Base-by-base conservation (phyloP, 2,113 vertebrate species). In the Scartelaos histophorus region DNA sequence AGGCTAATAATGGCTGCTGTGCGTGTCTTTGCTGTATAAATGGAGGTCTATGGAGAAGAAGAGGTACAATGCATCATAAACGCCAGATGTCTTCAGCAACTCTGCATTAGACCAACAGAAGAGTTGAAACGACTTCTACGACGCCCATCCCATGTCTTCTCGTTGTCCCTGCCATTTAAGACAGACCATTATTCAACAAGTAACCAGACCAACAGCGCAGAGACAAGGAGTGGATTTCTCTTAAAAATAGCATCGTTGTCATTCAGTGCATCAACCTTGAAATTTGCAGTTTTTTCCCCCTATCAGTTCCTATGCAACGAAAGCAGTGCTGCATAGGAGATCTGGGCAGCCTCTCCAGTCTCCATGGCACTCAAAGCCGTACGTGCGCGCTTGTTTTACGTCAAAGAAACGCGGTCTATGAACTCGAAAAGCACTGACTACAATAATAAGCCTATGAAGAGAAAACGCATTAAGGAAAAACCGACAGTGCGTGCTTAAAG, bases 331-430 rank as follows among this genome's bases (percentile, higher is more conserved):
- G 91, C 89, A 89, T 85, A 82, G 76, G 67, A 76, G 80, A 84
- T 47, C 73, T 46, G 77, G 54, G 65, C 78, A 69, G 74, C 78
- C 35, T 61, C 35, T 61, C 58, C 58, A 34, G 89, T 92, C 89
- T 89, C 90, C 90, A 89, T 91, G 87, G 89, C 83, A 81, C 88
- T 85, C 73, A 83, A 80, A 71, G 64, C 79, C 76, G 84, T 70
- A 79, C 47, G 75, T 11, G 45, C 65, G 38, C 79, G 72, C 67
- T 69, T 15, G 65, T 80, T 80, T 84, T 80, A 81, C 81, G 77
- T 84, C 75, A 89, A 77, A 76, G 75, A 66, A 38, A 62, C 34
- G 60, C 54, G 70, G 47, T 35, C 61, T 53, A 12, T 66, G 15
- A 70, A 81, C 73, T 76, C 72, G 45, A 29, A 64, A 19, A 38